Base-by-base conservation (phyloP, 2,888 invertebrate species). In the Xanthorhoe spadicearia region DNA sequence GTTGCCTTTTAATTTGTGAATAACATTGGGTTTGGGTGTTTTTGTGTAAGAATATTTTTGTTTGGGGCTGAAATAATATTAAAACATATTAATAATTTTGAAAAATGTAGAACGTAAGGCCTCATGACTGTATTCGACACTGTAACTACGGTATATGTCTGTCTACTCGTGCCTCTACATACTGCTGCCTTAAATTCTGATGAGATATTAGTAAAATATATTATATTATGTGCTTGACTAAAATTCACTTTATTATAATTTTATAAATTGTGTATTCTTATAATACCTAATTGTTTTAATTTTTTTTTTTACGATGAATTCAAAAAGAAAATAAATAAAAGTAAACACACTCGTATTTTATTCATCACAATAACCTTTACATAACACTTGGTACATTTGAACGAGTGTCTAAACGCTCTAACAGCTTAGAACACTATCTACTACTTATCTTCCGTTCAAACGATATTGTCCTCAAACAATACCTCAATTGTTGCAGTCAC, bases 381-480 rank as follows among this genome's bases (percentile, higher is more conserved):
- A 51, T 13, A 9, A 50, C 23, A 51, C 19, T 23, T 51, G 19
- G 3, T 28, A 23, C 18, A n/a, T 58, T 17, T 43, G 9, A 61
- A 57, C 61, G 52, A 50, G 61, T 49, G 62, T 50, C 66, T 72
- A 71, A 71, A 64, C 46, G 49, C 56, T 59, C 60, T 70, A 70
- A 65, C 57, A 69, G 48, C 53, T 52, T 15, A 15, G 46, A 52
- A 61, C 51, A 55, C 60, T 53, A 19, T 69, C 52, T 69, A 53
- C 57, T 60, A 63, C 66, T 60, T 69, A 64, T 69, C 61, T 49
- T 55, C 69, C 50, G 51, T 58, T 56, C 51, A 57, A 64, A 64
- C 49, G 54, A 66, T 61, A 71, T 74, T 74, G 72, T 72, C 72
- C 68, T 67, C 61, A 48, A 69, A 74, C 74, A 71, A 74, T 72